phyloP scores from a whole-genome alignment of 2,888 invertebrate species.

The Nephrocerus scutellatus region DNA sequence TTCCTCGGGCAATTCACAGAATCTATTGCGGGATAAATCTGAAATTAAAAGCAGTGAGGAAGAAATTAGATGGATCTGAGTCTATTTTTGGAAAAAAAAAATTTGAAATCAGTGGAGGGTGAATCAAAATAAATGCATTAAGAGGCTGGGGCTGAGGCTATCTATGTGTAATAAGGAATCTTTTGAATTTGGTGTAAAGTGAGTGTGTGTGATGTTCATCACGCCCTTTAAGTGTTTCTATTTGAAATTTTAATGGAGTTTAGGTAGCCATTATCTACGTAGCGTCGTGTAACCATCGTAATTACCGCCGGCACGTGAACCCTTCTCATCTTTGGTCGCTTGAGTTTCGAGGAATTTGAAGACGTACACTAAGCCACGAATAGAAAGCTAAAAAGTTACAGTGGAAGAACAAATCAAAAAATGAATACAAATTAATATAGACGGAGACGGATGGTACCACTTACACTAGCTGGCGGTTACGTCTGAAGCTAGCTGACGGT shows the following conservation, averaged over 20 bases:
- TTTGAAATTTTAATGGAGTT: too few relatives aligned
- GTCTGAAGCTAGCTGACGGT: too few relatives aligned
- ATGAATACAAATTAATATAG: not conserved
- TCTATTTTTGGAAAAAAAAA: not conserved
- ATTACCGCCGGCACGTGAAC: slow-evolving; percentile 41
- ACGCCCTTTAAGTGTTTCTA: too few relatives aligned
- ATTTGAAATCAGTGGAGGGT: not conserved
- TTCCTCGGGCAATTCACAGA: slow-evolving; percentile 84
- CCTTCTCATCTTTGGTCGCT: slow-evolving; percentile 60
- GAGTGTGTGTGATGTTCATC: too few relatives aligned
- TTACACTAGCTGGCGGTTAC: slow-evolving; percentile 87
- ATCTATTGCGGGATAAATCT: slow-evolving; percentile 83
- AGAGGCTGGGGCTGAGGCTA: too few relatives aligned
- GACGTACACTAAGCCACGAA: slow-evolving; percentile 87
- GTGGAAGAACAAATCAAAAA: not conserved
- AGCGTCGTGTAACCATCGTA: slow-evolving; percentile 46
- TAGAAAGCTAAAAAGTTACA: slow-evolving; percentile 56
- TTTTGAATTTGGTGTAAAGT: too few relatives aligned
- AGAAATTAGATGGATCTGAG: slow-evolving; percentile 1
- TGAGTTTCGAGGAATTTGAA: slow-evolving; percentile 90
- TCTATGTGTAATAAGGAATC: too few relatives aligned
- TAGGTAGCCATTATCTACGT: too few relatives aligned
- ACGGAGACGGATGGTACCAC: slow-evolving; percentile 38
- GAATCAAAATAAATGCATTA: too few relatives aligned
- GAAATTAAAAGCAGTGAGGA: slow-evolving; percentile 25